Percentiles rank a stretch among this genome's conserved stretches.
Conservation (phyloP, 2,888 invertebrate species). For the Phorcus lineatus region DNA sequence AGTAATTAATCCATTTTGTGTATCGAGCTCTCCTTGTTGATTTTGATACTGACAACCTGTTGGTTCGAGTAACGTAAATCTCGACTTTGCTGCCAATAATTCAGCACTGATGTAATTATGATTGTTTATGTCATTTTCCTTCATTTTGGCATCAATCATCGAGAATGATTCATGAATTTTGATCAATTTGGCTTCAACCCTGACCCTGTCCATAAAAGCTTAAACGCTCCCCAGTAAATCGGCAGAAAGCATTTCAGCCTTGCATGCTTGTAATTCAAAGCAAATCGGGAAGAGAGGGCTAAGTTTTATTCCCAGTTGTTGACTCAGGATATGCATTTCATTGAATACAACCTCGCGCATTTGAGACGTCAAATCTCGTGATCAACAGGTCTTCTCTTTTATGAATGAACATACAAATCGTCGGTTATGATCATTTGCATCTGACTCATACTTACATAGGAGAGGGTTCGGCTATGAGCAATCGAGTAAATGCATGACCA, state of each 20-base stretch:
- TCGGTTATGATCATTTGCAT: background rate
- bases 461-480: background rate
- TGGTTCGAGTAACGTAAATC: slow-evolving; percentile 5
- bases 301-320: background rate
- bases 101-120: slow-evolving; percentile 23
- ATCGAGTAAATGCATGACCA: background rate
- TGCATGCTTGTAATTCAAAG: background rate
- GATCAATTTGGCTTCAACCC: slow-evolving; percentile 26
- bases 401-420: background rate
- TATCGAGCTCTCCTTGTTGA: too few species aligned
- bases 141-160: slow-evolving; percentile 27
- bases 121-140: slow-evolving; percentile 28
- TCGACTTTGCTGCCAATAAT: background rate
- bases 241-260: background rate
- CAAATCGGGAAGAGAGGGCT: background rate
- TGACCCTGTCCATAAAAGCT: slow-evolving; percentile 5
- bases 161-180: slow-evolving; percentile 29
- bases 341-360: background rate
- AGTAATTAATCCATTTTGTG: slow-evolving; percentile 19
- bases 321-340: background rate
- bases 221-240: slow-evolving; percentile 14
- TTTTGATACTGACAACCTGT: background rate
- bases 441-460: background rate
- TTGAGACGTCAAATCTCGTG: background rate
- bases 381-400: background rate